Base-by-base conservation (phyloP, 1,140 invertebrate genomes). In the Sweltsa coloradensis region DNA sequence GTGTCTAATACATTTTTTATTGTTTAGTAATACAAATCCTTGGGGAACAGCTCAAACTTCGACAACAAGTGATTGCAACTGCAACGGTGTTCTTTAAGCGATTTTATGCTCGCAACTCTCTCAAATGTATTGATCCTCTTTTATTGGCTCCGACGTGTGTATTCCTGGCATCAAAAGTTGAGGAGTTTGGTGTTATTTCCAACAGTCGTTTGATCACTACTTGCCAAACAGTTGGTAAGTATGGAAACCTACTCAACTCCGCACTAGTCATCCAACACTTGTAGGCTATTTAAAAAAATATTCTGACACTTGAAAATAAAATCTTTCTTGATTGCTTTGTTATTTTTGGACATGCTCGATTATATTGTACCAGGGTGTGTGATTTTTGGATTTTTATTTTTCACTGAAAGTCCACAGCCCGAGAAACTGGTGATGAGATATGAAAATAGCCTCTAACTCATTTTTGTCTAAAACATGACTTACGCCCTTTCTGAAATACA, bases 61-160 rank as follows among this genome's bases (percentile, higher is more conserved):
- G 93, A 26, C 96, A 99, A 63, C 97, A 99, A 76, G 96, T 99
- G 2, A 98, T 99, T 57, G 95, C 96, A n/a, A 98, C 96, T 19
- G 96, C 95, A 2, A 97, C 92, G 19, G 89, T 98, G 6, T 99
- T 98, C 65, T 98, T 99, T 58, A 97, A 97, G 69, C 72, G 97
- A 55, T 99, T 99, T 71, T 99, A 99, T 72, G 88, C 93, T 3
- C 79, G 92, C 55, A 97, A 98, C 70, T 98, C 95, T 9, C 72
- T 99, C 19, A 96, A 94, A 71, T 95, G 91, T 63, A 94, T 99
- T 53, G 96, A 99, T 72, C 97, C 97, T 16, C 73, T 98, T 48
- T 69, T 99, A 14, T 68, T 99, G 62, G 91, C 94, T 16, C 94
- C 95, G 23, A 99, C 96, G 1, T 96, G 91, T 64, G 82, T 99